Evolutionary conservation across 2,113 vertebrate genomes (phyloP), one percentile per base, ranked within the genome.

Genomic region (Protobothrops flavoviridis): DNA sequence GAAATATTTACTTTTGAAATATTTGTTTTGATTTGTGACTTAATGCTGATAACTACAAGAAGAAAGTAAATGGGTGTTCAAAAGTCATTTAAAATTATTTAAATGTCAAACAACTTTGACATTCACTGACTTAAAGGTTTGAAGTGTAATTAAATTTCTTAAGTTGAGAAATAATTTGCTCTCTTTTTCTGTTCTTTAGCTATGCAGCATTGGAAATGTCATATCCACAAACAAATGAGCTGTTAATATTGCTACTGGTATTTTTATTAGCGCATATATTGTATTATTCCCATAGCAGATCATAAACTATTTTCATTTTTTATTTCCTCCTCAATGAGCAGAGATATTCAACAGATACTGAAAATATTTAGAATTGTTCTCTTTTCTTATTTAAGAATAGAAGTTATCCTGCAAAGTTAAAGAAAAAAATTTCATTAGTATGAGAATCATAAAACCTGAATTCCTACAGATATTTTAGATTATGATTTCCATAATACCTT

Each of bases 281-380:
- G 15, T 33, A 69, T 95, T 29, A 69, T 96, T 53, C 9, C n/a
- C 57, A 90, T 95, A 91, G 91, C 39, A 95, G 95, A 95, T 94
- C 48, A 64, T 24, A 81, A 91, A 88, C 1, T 26, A 45, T 93
- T 96, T 95, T 96, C 74, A 33, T 23, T 90, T 95, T 91, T 43
- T 10, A 43, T 85, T 45, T 94, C 50, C 39, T n/a, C 45, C 94
- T 90, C 94, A 64, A 8, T 57, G 52, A 87, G 93, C 43, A 88
- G 53, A 50, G 20, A 21, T 21, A 81, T 43, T 81, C 17, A 39
- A 39, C 3, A 39, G 74, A 81, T 15, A 43, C 33, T 33, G 33
- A 87, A 95, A 96, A 93, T 21, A 53, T 43, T 26, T 50, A 86
- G n/a, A 48, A 57, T 33, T 9, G 17, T 43, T 21, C 69, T 81